These are phyloP conservation scores for Brienomyrus brachyistius DNA, from an alignment of 2,113 vertebrate species.

Conservation along the genomic window DNA sequence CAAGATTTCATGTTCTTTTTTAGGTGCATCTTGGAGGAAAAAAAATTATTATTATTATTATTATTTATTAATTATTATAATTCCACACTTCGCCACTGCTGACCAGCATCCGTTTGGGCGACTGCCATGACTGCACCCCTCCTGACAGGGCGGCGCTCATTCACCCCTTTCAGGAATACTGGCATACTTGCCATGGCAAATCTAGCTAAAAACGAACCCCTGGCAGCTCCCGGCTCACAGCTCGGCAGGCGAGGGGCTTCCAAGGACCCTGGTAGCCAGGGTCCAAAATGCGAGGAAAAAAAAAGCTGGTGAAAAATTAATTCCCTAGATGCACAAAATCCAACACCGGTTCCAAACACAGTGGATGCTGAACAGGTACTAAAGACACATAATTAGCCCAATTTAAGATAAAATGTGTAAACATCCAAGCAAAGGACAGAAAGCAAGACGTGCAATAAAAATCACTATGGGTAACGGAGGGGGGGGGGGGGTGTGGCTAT, in stretches of 20 bases:
- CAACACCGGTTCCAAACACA: background rate
- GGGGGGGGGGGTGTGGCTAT: background rate
- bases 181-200: constrained; percentile 45
- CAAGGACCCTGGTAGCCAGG: background rate
- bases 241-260: constrained; percentile 15
- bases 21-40: background rate
- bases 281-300: background rate
- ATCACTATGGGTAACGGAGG: background rate
- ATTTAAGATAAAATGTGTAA: background rate
- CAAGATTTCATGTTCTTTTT: background rate
- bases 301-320: background rate
- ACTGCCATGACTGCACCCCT: constrained; percentile 46
- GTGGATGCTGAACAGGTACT: background rate
- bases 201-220: constrained; percentile 28
- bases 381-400: constrained; percentile 1
- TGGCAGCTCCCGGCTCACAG: constrained; percentile 31
- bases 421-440: background rate
- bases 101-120: constrained; percentile 37
- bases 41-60: background rate
- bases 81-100: constrained; percentile 55
- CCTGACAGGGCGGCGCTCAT: constrained; percentile 43
- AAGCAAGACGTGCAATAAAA: background rate
- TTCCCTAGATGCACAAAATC: background rate
- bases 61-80: background rate
- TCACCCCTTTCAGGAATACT: constrained; percentile 42